Evolutionary conservation across 2,888 invertebrate genomes (phyloP).

Genomic region (Nasonia oneida): DNA sequence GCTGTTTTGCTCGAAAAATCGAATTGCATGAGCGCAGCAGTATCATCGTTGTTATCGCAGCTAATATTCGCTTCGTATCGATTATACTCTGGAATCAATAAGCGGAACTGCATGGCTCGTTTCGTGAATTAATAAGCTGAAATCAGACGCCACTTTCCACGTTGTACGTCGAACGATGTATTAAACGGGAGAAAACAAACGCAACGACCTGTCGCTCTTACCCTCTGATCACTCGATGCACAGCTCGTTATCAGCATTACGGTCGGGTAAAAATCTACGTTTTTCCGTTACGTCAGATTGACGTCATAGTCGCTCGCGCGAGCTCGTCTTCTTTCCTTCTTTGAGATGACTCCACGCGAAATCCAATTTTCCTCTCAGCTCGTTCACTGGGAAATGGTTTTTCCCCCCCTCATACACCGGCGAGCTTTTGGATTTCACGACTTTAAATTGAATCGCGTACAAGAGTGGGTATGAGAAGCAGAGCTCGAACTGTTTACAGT

Average conservation of each 20-base stretch:
- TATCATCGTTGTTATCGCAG: too few species aligned
- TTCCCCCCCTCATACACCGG: background rate
- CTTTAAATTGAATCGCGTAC: background rate
- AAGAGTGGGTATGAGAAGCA: background rate
- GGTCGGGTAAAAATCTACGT: background rate
- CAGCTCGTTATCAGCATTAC: background rate
- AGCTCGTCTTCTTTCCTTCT: background rate
- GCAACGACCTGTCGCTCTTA: background rate
- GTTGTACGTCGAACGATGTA: background rate
- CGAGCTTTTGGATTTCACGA: background rate
- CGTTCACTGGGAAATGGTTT: slow-evolving; percentile 6
- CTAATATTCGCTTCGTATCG: too few species aligned
- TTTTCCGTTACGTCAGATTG: background rate
- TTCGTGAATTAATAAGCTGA: too few species aligned
- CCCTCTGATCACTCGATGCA: background rate
- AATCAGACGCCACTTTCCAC: too few species aligned
- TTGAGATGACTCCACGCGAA: slow-evolving; percentile 9
- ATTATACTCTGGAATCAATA: too few species aligned
- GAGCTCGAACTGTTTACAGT: background rate
- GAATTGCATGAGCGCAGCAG: background rate
- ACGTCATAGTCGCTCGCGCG: background rate
- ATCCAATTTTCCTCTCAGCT: slow-evolving; percentile 16
- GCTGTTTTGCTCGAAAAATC: background rate
- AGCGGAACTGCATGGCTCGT: too few species aligned
- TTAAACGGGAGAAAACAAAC: background rate